These are phyloP conservation scores for Sparus aurata DNA, from an alignment of 2,797 vertebrate species.

Conservation along the genomic window DNA sequence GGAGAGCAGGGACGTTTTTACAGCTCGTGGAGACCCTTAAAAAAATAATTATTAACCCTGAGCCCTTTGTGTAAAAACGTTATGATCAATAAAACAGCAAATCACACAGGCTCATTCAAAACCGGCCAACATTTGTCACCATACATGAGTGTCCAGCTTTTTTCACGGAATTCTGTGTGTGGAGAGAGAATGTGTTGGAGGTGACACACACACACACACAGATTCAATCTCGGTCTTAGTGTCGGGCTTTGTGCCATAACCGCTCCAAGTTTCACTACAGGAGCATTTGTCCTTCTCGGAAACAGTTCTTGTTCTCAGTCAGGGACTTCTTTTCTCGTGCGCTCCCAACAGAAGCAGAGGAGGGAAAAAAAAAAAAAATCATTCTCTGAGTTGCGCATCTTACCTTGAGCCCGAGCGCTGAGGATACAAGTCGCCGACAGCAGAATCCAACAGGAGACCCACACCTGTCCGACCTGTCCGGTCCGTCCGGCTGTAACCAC, in stretches of 20 bases:
- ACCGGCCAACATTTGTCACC: neutral
- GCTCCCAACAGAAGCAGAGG: too few relatives aligned
- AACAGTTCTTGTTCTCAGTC: slow-evolving; percentile 9
- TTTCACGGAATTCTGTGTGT: slow-evolving; percentile 12
- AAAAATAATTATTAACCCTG: neutral
- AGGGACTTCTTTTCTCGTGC: too few relatives aligned
- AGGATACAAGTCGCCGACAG: slow-evolving; percentile 69
- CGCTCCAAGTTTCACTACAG: slow-evolving; percentile 11
- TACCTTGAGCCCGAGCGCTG: slow-evolving; percentile 84
- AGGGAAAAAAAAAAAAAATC: too few relatives aligned
- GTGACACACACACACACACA: slow-evolving; percentile 11
- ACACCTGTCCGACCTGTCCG: slow-evolving; percentile 73
- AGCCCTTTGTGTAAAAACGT: neutral
- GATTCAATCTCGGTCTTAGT: neutral
- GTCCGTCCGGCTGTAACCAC: slow-evolving; percentile 49
- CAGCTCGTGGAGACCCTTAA: neutral
- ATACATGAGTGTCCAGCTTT: neutral
- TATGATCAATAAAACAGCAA: neutral
- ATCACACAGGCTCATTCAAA: neutral
- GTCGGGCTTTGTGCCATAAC: neutral
- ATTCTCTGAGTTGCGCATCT: slow-evolving; percentile 41
- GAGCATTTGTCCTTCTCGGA: neutral
- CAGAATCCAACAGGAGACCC: slow-evolving; percentile 83
- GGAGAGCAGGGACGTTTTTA: neutral
- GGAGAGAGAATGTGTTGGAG: neutral